phyloP scores from a whole-genome alignment of 1,140 invertebrate genomes.

The Aricia agestis region DNA sequence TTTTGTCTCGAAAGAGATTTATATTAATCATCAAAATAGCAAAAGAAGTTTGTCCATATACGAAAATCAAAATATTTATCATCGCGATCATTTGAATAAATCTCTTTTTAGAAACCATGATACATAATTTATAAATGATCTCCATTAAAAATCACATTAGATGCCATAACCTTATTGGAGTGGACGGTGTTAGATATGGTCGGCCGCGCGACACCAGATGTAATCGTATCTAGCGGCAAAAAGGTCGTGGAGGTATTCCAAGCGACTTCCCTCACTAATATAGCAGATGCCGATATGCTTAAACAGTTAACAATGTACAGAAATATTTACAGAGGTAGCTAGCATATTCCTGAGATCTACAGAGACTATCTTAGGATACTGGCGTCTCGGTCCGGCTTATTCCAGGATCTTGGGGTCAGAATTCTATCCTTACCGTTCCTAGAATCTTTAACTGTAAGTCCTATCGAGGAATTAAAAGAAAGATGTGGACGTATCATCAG shows the following conservation, averaged over 20 bases:
- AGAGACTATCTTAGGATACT: no score
- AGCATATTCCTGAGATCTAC: not conserved
- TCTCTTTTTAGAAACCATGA: not conserved
- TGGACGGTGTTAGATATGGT: not conserved
- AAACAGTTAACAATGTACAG: not conserved
- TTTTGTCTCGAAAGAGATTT: not conserved
- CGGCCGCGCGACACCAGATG: not conserved
- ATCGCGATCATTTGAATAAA: not conserved
- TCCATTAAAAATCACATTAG: constrained; percentile 3
- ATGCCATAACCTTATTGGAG: not conserved
- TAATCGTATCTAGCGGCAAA: not conserved
- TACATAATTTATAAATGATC: not conserved
- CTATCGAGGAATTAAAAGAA: no score
- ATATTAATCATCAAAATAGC: not conserved
- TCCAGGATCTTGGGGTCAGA: no score
- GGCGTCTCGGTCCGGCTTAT: no score
- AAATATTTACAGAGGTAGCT: no score
- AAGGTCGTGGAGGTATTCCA: not conserved
- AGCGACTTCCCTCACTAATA: not conserved
- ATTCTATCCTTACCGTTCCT: no score
- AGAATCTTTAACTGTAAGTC: no score
- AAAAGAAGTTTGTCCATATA: not conserved
- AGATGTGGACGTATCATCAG: no score
- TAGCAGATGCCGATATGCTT: not conserved
- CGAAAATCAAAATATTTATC: constrained; percentile 1